Base-by-base conservation (phyloP, 2,888 invertebrate species). In the Peribatodes rhomboidaria region DNA sequence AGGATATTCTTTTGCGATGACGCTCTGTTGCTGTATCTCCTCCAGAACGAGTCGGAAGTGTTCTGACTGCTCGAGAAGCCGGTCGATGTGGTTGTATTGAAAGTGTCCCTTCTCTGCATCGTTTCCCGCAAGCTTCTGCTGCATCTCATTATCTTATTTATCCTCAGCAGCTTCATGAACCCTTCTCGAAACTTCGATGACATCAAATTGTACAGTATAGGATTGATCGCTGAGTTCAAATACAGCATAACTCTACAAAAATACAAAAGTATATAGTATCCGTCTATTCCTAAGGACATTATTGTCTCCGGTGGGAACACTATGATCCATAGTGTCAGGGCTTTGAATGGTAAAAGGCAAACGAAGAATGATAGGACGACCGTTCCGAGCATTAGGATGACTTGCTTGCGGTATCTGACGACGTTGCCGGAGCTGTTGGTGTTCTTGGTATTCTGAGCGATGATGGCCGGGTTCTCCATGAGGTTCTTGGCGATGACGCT, bases 341-440 rank as follows among this genome's bases (percentile, higher is more conserved):
- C 97, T 69, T 98, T 95, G 86, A 98, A 98, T 0, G 98, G 98
- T 65, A 98, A 89, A 46, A 98, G 94, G 81, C 98, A 98, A 57
- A 98, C 89, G 87, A 99, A 98, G 89, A 98, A 99, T 54, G 97
- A 97, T 31, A 98, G 85, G 0, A 98, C 98, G 0, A 98, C 98
- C 0, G 98, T 97, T 8, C 97, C 97, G 35, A 98, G 90, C 98
- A 98, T 98, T 57, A 97, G 90, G 42, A 98, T 97, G 27, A 98
- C 96, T 92, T 97, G 97, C 77, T 96, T 97, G 58, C 97, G 94
- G 80, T 97, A 96, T 74, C 96, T 94, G 4, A 96, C 86, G 57
- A 96, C 95, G 78, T 95, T 95, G 37, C 92, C 92, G 0, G 86
- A 76, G 37, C 88, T 89, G 67, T 75, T 88, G 20, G 93, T 89